Base-by-base conservation (phyloP, 2,113 vertebrate species). In the Hydropotes inermis region DNA sequence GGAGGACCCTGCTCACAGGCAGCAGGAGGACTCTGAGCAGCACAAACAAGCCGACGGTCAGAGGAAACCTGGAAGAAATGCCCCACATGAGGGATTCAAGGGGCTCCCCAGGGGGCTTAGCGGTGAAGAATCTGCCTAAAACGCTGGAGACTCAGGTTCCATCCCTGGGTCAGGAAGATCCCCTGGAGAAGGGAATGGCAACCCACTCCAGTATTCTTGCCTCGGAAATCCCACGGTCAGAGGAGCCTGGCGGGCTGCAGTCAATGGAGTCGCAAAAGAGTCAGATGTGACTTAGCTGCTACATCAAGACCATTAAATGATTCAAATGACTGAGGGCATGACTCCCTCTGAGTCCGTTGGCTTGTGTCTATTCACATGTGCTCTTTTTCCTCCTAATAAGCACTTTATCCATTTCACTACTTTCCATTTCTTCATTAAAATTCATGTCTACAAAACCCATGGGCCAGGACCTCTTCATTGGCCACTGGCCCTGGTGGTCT, bases 21-120 rank as follows among this genome's bases (percentile, higher is more conserved):
- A 36, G n/a, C n/a, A 10, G n/a, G 9, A 70, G n/a, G n/a, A 23
- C 2, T 2, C n/a, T 36, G 64, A 36, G n/a, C n/a, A 9, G 0
- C n/a, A 70, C 64, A 12, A 70, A 36, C 64, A 11, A 70, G 61
- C 19, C 0, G 2, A 36, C 9, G 5, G 64, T 36, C 64, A 11
- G 5, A 70, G 64, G 64, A 23, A 36, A 6, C 64, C 19, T 0
- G 2, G n/a, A 36, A 70, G 19, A 12, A 10, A 70, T 6, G 64
- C n/a, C 64, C n/a, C n/a, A 2, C 4, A 0, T 36, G 27, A 30
- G 23, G 3, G 70, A 36, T 23, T 36, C 19, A 36, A 70, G 13
- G 74, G 74, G 13, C 74, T 76, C 28, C 74, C 74, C 43, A 4
- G 74, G 25, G 16, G 43, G 25, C 74, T 5, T 43, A 78, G 36